Base-by-base conservation (phyloP, 1,140 invertebrate species). In the Diorhabda carinulata region DNA sequence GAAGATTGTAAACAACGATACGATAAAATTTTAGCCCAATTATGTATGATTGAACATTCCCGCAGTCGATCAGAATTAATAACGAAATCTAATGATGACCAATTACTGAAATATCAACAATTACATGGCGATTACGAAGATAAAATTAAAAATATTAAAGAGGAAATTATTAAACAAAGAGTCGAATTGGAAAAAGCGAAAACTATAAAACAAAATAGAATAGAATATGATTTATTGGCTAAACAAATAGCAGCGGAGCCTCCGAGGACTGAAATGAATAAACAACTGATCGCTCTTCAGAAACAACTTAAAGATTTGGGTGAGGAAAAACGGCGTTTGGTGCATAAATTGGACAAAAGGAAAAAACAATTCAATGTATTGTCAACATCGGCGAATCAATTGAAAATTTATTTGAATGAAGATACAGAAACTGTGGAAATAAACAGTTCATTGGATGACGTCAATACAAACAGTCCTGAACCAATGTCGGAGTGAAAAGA, bases 201-300 rank as follows among this genome's bases (percentile, higher is more conserved):
- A 80, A 88, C 89, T 75, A 87, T 92, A 10, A 86, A 95, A 2
- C 94, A 94, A 79, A 96, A 98, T 80, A 87, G 47, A 61, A 90
- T 93, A 83, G 95, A 97, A 77, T 98, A 97, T 83, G 95, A 98
- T 86, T 89, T 95, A 4, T 75, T 98, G 42, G 95, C 95, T 72
- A 73, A 76, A 25, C 69, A 74, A 8, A 76, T 76, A 67, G 77
- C 72, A 8, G 65, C 65, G 3, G 65, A 67, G 43, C 65, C 65
- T 7, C 65, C 65, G 59, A 67, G 65, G 5, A 67, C 56, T n/a
- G 65, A 67, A 44, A 67, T 67, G 65, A 67, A 67, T 43, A 67
- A 67, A 25, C 65, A 67, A 56, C 44, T 67, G 5, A 25, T 60
- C 3, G 9, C 5, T 6, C 58, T 67, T 52, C 65, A 67, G 9